Percentiles rank a stretch among this genome's conserved stretches.
phyloP scores from a whole-genome alignment of 2,113 vertebrate genomes.

The Gobiocypris rarus region DNA sequence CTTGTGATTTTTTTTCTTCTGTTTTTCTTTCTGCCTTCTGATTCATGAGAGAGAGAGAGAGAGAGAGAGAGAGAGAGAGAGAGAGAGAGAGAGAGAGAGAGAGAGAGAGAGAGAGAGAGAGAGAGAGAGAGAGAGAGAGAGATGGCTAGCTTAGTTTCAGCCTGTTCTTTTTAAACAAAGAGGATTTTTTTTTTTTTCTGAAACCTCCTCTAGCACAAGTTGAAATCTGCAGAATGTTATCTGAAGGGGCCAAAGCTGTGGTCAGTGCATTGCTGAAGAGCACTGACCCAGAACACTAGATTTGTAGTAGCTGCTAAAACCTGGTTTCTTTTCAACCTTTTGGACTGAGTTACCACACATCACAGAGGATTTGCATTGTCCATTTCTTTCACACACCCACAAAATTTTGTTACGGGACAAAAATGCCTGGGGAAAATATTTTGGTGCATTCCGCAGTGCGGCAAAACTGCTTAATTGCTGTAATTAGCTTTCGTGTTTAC shows the following conservation, averaged over 20 bases:
- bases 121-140: neutral
- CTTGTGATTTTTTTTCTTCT: too few species aligned
- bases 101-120: too few species aligned
- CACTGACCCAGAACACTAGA: slow-evolving; percentile 31
- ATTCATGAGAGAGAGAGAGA: neutral
- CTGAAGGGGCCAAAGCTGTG: neutral
- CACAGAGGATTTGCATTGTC: neutral
- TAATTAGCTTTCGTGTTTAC: slow-evolving; percentile 15
- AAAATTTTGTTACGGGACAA: neutral
- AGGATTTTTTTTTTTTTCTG: neutral
- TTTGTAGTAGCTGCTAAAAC: neutral
- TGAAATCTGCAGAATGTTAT: slow-evolving; percentile 33
- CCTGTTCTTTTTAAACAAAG: slow-evolving; percentile 7
- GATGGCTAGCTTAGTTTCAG: neutral
- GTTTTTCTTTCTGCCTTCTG: neutral
- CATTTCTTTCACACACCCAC: neutral
- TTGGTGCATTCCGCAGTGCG: slow-evolving; percentile 35
- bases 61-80: neutral
- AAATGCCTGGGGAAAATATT: slow-evolving; percentile 30
- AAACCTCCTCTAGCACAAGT: slow-evolving; percentile 14
- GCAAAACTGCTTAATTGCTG: slow-evolving; percentile 34
- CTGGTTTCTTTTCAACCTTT: slow-evolving; percentile 21
- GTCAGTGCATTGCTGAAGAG: neutral
- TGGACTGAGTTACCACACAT: neutral
- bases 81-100: too few species aligned